These are phyloP conservation scores for Battus philenor DNA, from an alignment of 1,140 invertebrate genomes.

Conservation along the genomic window DNA sequence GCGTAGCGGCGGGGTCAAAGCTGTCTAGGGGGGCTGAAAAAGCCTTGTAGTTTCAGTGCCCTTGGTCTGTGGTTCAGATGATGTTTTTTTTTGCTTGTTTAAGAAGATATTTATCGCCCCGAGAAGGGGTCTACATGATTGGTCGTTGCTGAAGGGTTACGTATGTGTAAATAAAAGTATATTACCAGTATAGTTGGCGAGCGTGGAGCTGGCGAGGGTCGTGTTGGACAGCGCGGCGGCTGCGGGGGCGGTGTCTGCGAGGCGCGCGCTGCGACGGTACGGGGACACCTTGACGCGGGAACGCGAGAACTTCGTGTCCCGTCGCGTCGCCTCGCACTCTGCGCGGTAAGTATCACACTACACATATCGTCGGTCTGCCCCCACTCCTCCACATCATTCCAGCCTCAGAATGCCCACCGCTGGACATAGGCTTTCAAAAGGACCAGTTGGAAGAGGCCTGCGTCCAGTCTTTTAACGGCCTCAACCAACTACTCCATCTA, in stretches of 20 bases:
- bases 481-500: too few species aligned
- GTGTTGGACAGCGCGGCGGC: constrained; percentile 35
- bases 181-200: constrained; percentile 70
- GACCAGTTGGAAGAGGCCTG: too few species aligned
- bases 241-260: constrained; percentile 45
- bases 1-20: too few species aligned
- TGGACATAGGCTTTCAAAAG: too few species aligned
- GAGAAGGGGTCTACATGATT: too few species aligned
- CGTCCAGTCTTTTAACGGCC: too few species aligned
- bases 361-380: constrained; percentile 25
- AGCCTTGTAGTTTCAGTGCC: too few species aligned
- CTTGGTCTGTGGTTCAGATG: too few species aligned
- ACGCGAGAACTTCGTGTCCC: constrained; percentile 66
- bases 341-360: constrained; percentile 32
- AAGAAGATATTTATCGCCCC: neutral
- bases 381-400: neutral
- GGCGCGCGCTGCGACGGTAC: constrained; percentile 53
- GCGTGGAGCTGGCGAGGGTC: constrained; percentile 44
- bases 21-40: too few species aligned
- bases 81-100: too few species aligned
- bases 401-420: neutral
- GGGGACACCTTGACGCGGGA: constrained; percentile 69
- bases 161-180: too few species aligned
- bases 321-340: constrained; percentile 42
- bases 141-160: too few species aligned